Base-by-base conservation (phyloP, 2,113 vertebrate species). In the Nesospiza acunhae region DNA sequence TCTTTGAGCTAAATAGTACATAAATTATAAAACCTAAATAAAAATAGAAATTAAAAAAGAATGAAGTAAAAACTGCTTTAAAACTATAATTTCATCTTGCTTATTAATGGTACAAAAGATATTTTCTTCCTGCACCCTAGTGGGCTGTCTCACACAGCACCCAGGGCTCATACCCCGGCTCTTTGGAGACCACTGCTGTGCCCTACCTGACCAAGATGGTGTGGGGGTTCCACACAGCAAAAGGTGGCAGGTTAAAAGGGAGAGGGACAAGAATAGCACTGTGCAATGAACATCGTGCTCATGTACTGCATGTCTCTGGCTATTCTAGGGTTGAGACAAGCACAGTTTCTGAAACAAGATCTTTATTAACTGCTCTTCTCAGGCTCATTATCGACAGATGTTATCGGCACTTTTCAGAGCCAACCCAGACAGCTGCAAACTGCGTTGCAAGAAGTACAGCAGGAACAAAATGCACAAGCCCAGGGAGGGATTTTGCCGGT, bases 251-350 rank as follows among this genome's bases (percentile, higher is more conserved):
- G 6, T 63, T 42, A 58, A 58, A 83, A 70, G 23, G 47, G 21
- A 88, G 72, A 56, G 49, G 24, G 44, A 66, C 0, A 1, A 58
- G 90, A 93, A 83, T 73, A 90, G 67, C 41, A 20, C 53, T 11
- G 8, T 82, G 86, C 30, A 64, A 23, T 31, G 90, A 91, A 83
- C 52, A 69, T 6, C 0, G 1, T 62, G 27, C 24, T 83, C 35
- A 63, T 35, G 78, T 85, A 75, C 53, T 76, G 13, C 66, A 42
- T 63, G 44, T 44, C 64, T 72, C 70, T 63, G 70, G 53, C 39
- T 93, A 56, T 96, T 92, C 63, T 63, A 76, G 55, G 74, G 66
- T 47, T 72, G 49, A 90, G 46, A 85, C 26, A 33, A 75, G 35
- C 63, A 75, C 23, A 42, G 28, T 15, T 39, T 50, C 72, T 73